phyloP scores from a whole-genome alignment of 2,888 invertebrate species.

The Strigamia crassipes region DNA sequence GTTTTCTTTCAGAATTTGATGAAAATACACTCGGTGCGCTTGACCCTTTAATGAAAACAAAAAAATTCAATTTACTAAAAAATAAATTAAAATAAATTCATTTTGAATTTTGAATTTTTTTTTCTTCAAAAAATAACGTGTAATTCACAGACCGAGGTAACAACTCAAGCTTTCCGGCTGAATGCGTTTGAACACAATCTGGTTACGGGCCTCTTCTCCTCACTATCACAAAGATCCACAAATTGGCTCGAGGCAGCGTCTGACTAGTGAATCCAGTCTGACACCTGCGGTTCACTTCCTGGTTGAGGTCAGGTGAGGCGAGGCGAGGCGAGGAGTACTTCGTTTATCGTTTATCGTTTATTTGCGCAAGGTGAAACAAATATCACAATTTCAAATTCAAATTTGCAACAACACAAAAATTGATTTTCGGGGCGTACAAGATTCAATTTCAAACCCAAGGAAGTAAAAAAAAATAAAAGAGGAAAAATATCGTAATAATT shows the following conservation, averaged over 20 bases:
- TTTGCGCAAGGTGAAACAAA: not conserved
- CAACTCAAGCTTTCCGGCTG: not conserved
- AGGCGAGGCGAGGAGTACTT: not conserved
- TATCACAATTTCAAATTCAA: not conserved
- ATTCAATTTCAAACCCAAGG: too few species aligned
- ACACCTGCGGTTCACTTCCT: slow-evolving; percentile 27
- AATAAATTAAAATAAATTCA: not conserved
- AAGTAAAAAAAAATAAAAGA: too few species aligned
- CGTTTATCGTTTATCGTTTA: not conserved
- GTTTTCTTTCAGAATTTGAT: too few species aligned
- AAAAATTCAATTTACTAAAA: not conserved
- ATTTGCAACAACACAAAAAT: too few species aligned
- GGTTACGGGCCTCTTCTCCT: slow-evolving; percentile 34
- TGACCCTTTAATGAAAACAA: too few species aligned
- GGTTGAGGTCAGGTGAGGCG: slow-evolving; percentile 42
- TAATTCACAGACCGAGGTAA: not conserved
- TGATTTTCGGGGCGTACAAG: too few species aligned
- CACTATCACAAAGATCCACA: slow-evolving; percentile 11
- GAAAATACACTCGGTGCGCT: too few species aligned
- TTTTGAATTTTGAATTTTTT: too few species aligned
- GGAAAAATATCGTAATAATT: too few species aligned
- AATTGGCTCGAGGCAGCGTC: slow-evolving; percentile 25
- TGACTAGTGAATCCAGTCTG: slow-evolving; percentile 42
- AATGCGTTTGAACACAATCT: slow-evolving; percentile 28
- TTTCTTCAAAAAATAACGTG: not conserved